phyloP scores from a whole-genome alignment of 2,113 vertebrate genomes.

The Macquaria australasica region DNA sequence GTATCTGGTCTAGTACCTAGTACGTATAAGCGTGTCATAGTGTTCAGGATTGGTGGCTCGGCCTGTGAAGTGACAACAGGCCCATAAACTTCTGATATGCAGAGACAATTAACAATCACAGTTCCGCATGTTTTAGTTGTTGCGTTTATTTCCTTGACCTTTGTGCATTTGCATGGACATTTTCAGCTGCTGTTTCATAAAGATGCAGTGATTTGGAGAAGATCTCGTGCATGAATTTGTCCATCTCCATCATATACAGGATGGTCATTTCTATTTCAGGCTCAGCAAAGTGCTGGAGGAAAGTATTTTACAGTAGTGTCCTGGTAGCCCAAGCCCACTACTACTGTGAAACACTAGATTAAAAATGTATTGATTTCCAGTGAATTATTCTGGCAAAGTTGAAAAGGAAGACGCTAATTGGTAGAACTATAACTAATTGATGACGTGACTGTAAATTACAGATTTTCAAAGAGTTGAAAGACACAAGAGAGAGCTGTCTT shows the following conservation, averaged over 20 bases:
- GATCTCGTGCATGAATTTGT: conserved; percentile 4
- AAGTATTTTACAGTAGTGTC: conserved; percentile 42
- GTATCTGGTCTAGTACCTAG: conserved; percentile 31
- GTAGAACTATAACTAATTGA: conserved; percentile 74
- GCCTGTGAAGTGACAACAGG: conserved; percentile 35
- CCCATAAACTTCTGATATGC: conserved; percentile 29
- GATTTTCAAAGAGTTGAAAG: conserved; percentile 73
- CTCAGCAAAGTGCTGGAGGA: conserved; percentile 29
- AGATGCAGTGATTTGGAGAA: neutral
- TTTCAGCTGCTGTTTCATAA: conserved; percentile 25
- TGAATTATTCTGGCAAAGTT: conserved; percentile 76
- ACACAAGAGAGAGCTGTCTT: conserved; percentile 30
- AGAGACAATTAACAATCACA: conserved; percentile 20
- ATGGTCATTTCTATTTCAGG: conserved; percentile 25
- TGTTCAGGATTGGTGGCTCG: conserved; percentile 27
- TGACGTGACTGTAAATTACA: conserved; percentile 65
- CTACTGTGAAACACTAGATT: conserved; percentile 59
- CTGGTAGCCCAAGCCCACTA: conserved; percentile 53
- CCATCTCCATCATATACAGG: conserved; percentile 2
- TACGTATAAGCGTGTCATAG: neutral
- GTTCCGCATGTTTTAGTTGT: neutral
- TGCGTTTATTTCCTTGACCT: conserved; percentile 10
- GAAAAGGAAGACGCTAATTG: conserved; percentile 71
- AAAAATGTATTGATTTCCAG: conserved; percentile 73
- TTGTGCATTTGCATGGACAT: neutral